These are phyloP conservation scores for Dicerorhinus sumatrensis DNA, from an alignment of 2,113 vertebrate genomes.

Conservation along the genomic window DNA sequence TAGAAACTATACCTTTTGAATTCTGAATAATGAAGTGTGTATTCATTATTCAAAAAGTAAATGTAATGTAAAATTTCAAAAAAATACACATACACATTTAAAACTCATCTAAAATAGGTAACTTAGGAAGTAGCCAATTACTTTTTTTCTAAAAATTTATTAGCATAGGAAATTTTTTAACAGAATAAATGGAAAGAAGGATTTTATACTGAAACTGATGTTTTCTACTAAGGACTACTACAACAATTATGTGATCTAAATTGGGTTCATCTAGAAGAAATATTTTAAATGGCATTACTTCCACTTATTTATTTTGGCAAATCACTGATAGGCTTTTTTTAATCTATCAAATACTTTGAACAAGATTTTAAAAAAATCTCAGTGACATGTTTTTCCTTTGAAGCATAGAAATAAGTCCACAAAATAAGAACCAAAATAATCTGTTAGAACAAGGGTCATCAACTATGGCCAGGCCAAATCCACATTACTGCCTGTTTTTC, in stretches of 20 bases:
- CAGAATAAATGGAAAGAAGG: background rate
- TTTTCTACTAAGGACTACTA: background rate
- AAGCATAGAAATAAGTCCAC: background rate
- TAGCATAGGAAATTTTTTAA: background rate
- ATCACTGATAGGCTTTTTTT: background rate
- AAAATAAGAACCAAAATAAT: slow-evolving; percentile 40
- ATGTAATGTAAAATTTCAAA: background rate
- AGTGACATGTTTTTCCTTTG: background rate
- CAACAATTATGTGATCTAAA: background rate
- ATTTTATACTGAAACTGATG: background rate
- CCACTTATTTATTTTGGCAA: slow-evolving; percentile 35
- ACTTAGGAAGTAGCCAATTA: background rate
- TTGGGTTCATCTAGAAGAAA: background rate
- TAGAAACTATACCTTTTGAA: background rate
- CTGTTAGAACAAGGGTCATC: background rate
- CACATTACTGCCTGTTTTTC: background rate
- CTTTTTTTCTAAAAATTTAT: background rate
- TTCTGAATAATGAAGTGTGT: background rate
- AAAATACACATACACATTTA: background rate
- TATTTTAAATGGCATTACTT: slow-evolving; percentile 45
- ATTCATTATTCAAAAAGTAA: slow-evolving; percentile 13
- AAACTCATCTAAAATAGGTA: slow-evolving; percentile 18
- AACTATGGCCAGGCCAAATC: background rate
- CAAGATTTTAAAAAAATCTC: background rate
- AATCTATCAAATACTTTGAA: slow-evolving; percentile 25